Evolutionary conservation across 30 jellyfish, hydroid and myxozoan species (phyloP), one percentile per base, ranked within the genome.

Genomic region (Catostylus mosaicus): DNA sequence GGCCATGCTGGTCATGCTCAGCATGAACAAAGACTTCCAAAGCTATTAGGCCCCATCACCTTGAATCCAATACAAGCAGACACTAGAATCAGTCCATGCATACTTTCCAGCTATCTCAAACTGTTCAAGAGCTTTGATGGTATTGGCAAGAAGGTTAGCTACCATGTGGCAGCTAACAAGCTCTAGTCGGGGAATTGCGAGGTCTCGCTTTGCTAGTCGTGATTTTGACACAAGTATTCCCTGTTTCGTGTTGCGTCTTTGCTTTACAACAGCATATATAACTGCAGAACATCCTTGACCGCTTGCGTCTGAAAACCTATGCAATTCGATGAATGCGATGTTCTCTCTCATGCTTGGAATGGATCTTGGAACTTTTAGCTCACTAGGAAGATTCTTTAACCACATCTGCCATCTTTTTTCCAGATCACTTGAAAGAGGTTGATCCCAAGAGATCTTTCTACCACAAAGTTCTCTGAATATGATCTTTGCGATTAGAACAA

Each of bases 271-370:
- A 31, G 75, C 92, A 40, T 83, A 77, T 5, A 84, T 40, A 10
- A 71, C 72, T 14, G 89, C 96, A 52, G 77, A 89, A 48, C 88
- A 45, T n/a, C 96, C 97, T 30, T 31, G 33, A 26, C 26, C 40
- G 52, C 97, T 75, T 35, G 96, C 97, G 56, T 84, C 97, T 19
- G 93, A 88, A 31, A 90, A 84, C 30, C 93, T 89, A 63, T 90
- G 93, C 1, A 84, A 43, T 59, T 83, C 93, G 27, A 90, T 33
- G 23, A 54, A 26, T 18, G 71, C 19, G 20, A 90, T 56, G 20
- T 67, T 47, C 0, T 56, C 79, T 32, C 60, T 52, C 45, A 33
- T 50, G 68, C 24, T 20, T 33, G 83, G 75, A 75, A 83, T 77
- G 24, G 94, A 33, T 90, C 97, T 68, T 14, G 96, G 85, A 2